A percentile compares a stretch with the other conserved stretches of the same genome.
phyloP scores from a whole-genome alignment of 2,113 vertebrate species.

The Pterophyllum scalare region DNA sequence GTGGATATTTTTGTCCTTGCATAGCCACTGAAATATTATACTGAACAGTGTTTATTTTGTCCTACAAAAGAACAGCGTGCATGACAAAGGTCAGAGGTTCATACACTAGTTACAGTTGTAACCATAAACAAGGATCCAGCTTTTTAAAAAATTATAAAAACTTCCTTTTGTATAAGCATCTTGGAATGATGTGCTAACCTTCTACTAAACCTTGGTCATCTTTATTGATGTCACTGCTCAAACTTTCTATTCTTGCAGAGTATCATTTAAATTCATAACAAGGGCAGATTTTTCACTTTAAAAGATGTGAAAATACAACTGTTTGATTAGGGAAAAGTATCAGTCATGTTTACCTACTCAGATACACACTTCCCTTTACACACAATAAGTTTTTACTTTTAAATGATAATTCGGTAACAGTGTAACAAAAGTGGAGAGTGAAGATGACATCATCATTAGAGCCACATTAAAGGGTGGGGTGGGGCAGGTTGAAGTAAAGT shows the following conservation, averaged over 20 bases:
- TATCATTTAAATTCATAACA: too few species aligned
- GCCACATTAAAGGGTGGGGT: rapidly evolving
- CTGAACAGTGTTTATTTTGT: conserved; percentile 20
- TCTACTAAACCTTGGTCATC: not conserved
- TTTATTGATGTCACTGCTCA: not conserved
- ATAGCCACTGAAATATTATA: not conserved
- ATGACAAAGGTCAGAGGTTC: not conserved
- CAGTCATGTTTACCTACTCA: not conserved
- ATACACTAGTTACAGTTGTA: not conserved
- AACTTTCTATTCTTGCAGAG: too few species aligned
- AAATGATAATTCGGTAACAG: not conserved
- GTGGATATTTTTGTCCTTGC: conserved; percentile 4
- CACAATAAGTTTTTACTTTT: not conserved
- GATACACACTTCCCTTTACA: not conserved
- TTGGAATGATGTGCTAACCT: not conserved
- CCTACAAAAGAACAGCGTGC: not conserved
- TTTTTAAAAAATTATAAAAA: too few species aligned
- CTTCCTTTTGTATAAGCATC: not conserved
- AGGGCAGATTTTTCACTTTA: too few species aligned
- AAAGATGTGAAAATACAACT: not conserved
- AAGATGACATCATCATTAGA: not conserved
- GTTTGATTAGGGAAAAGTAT: not conserved
- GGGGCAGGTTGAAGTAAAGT: not conserved
- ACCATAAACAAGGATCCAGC: not conserved
- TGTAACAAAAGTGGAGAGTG: not conserved